Base-by-base conservation (phyloP, 2,113 vertebrate genomes). In the Mola mola region DNA sequence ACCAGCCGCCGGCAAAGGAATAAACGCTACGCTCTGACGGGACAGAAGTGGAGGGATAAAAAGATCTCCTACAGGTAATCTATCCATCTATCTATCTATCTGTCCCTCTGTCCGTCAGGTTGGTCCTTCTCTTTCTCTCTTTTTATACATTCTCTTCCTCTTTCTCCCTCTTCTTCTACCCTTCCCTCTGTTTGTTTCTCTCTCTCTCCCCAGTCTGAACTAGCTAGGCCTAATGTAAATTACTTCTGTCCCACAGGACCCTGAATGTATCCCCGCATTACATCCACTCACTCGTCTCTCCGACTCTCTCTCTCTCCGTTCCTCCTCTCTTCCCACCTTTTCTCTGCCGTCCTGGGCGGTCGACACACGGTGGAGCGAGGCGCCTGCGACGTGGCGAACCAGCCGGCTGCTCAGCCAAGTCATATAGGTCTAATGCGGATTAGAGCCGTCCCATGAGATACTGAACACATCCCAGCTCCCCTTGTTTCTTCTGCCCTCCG, bases 1-100 rank as follows among this genome's bases (percentile, higher is more conserved):
- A 83, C 93, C 71, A 95, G 92, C 81, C 93, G 79, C 2, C 93
- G 91, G 59, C 91, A 94, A 75, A 94, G 97, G 89, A 96, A 94
- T 71, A 98, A 97, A 81, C 95, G 97, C 22, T 99, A 96, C n/a
- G 96, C 97, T 0, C 91, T 99, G 68, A 99, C 97, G 1, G 96
- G 97, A 8, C 97, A 98, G 75, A 98, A 95, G 50, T 99, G 97
- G 97, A 94, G 95, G 17, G 95, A 98, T 66, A 98, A 96, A 55
- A 95, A 94, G 81, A 98, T 99, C 79, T 95, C 95, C 16, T 99
- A 98, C 94, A 99, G 97, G 97, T 66, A 43, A 28, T 55, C 59
- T 49, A 19, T 66, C 49, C 60, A 11, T 55, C 21, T 13, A 11
- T 64, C 61, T 72, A 48, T 44, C 13, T 0, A 0, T 49, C 12